Evolutionary conservation across 1,140 invertebrate genomes (phyloP), one percentile per base, ranked within the genome.

Genomic region (Dryas iulia): DNA sequence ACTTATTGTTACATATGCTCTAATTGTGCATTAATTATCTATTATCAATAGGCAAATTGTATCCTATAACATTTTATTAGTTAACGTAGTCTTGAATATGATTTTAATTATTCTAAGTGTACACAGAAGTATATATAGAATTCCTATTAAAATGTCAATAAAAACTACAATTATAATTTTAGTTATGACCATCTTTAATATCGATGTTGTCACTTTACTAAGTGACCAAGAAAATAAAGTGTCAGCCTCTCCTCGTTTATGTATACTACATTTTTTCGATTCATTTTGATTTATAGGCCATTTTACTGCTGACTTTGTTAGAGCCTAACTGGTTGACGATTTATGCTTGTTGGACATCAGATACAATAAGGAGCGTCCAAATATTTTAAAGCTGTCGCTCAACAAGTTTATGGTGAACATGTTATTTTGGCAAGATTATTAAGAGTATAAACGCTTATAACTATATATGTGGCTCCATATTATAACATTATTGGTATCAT

Each of bases 281-380:
- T 84, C 81, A 80, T 84, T 87, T 86, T 90, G 88, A 90, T 89
- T 90, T 90, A 90, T 85, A 89, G 81, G 78, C 77, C 84, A 81
- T 78, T 87, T 89, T 87, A 85, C 81, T 82, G 81, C 80, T 83
- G 72, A 86, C 82, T 86, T 90, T 88, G 83, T 89, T 89, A 84
- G 77, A 66, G 77, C 70, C 79, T 89, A 88, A 90, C 85, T 79
- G 79, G 78, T 78, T 71, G 72, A 84, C 77, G 84, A 87, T 91
- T 91, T 91, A 91, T 85, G 84, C 76, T 67, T 61, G 66, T 68
- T 72, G 76, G 76, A 74, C 76, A 75, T 69, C 67, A 66, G 71
- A 73, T 76, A 87, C 83, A 87, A 84, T 81, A 73, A 74, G 77
- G 77, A 76, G 73, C 76, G 73, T 80, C 77, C 78, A 83, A 84